Percentiles rank a stretch among this genome's conserved stretches.
These are phyloP conservation scores for Popillia japonica DNA, from an alignment of 1,140 invertebrate species.

Conservation along the genomic window DNA sequence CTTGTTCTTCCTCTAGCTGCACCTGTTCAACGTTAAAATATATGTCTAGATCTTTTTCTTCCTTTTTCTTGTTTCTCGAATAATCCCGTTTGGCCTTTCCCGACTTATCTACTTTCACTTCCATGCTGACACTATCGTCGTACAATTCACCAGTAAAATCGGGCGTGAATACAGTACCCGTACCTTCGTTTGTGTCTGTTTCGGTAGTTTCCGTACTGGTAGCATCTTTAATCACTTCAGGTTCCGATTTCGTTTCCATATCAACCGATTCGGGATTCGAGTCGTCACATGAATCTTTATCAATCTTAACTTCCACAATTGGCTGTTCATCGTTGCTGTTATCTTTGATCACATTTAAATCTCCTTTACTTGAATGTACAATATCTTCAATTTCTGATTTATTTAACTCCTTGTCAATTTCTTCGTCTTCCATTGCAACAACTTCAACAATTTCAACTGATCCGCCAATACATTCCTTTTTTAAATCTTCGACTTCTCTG, in stretches of 20 bases:
- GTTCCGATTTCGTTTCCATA: conserved; percentile 53
- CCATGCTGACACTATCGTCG: conserved; percentile 69
- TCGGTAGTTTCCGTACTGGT: conserved; percentile 37
- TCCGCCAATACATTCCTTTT: conserved; percentile 34
- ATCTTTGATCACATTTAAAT: conserved; percentile 26
- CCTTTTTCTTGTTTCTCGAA: too few species aligned
- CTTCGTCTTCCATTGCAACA: conserved; percentile 55
- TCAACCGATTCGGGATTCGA: conserved; percentile 39
- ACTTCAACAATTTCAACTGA: conserved; percentile 54
- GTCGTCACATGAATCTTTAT: conserved; percentile 34
- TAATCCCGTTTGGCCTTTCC: conserved; percentile 61
- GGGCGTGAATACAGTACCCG: conserved; percentile 45
- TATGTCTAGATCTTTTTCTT: conserved; percentile 59
- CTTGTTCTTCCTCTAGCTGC: conserved; percentile 55
- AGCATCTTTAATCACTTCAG: conserved; percentile 27
- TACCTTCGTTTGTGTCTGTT: conserved; percentile 47
- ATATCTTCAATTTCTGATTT: conserved; percentile 55
- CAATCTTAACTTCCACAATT: conserved; percentile 43
- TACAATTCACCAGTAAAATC: conserved; percentile 55
- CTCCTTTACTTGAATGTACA: conserved; percentile 47
- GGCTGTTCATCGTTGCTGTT: conserved; percentile 39
- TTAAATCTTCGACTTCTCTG: conserved; percentile 37
- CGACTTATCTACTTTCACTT: conserved; percentile 62
- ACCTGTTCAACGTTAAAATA: conserved; percentile 58
- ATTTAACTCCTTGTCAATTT: conserved; percentile 57